A percentile compares a stretch with the other conserved stretches of the same genome.
Evolutionary conservation across 2,888 invertebrate genomes (phyloP).

Genomic region (Auanema freiburgensis): DNA sequence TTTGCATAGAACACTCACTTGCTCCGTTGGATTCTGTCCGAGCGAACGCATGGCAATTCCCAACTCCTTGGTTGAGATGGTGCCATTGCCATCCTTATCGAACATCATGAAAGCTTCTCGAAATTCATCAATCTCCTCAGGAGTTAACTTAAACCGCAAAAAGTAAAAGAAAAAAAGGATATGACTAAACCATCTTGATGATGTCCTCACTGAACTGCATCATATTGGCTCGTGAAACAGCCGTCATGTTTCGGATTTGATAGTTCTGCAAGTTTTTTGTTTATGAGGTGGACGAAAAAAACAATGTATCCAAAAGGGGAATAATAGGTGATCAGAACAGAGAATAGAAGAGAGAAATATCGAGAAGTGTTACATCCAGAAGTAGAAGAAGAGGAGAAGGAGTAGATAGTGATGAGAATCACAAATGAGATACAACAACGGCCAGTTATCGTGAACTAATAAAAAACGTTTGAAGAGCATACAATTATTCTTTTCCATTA

Average conservation of each 20-base stretch:
- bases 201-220: conserved; percentile 50
- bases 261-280: conserved; percentile 5
- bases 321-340: not conserved
- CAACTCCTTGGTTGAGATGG: conserved; percentile 64
- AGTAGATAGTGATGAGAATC: not conserved
- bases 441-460: too few relatives aligned
- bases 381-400: not conserved
- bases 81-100: conserved; percentile 64
- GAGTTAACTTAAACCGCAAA: conserved; percentile 50
- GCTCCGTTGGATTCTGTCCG: conserved; percentile 64
- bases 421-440: not conserved
- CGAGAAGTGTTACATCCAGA: not conserved
- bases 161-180: not conserved
- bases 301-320: not conserved
- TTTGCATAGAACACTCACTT: conserved; percentile 29
- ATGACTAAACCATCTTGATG: too few relatives aligned
- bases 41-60: conserved; percentile 64
- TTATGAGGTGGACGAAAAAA: not conserved
- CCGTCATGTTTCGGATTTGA: conserved; percentile 27
- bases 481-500: too few relatives aligned
- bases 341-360: not conserved
- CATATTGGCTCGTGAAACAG: conserved; percentile 36
- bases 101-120: conserved; percentile 65
- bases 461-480: too few relatives aligned
- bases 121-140: conserved; percentile 64